A percentile compares a stretch with the other conserved stretches of the same genome.
These are phyloP conservation scores for Sclerurus mexicanus DNA, from an alignment of 2,113 vertebrate genomes.

Conservation along the genomic window DNA sequence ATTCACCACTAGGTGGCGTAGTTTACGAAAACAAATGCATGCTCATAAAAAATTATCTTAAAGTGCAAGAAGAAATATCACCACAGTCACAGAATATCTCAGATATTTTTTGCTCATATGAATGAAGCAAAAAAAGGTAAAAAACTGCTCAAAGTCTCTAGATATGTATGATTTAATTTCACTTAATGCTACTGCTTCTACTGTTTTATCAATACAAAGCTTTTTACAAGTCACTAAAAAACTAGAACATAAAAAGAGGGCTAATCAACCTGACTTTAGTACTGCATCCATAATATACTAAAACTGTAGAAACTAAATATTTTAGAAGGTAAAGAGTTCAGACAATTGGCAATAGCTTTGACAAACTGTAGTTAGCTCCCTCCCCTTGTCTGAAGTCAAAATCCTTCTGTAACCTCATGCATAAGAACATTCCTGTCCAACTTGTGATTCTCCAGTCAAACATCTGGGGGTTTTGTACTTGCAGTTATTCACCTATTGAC, in stretches of 20 bases:
- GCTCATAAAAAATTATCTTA: background rate
- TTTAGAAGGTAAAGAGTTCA: background rate
- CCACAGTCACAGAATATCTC: background rate
- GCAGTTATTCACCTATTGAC: background rate
- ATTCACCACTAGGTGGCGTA: constrained; percentile 38
- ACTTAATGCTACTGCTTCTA: background rate
- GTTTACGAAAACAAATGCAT: background rate
- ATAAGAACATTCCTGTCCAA: background rate
- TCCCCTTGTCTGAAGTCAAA: background rate
- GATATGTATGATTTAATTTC: background rate
- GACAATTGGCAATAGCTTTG: background rate
- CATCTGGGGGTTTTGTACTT: background rate
- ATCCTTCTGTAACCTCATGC: rapidly evolving
- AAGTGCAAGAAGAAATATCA: background rate
- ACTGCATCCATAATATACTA: background rate
- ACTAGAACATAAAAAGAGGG: background rate
- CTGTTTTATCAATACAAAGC: background rate
- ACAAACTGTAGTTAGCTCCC: background rate
- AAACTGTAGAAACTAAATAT: background rate
- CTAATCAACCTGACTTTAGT: background rate
- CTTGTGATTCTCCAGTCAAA: background rate
- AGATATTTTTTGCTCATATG: background rate
- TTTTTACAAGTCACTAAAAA: background rate
- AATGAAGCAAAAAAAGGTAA: background rate
- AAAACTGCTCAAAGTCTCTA: background rate